Base-by-base conservation (phyloP, 2,113 vertebrate species). In the Myiozetetes cayanensis region DNA sequence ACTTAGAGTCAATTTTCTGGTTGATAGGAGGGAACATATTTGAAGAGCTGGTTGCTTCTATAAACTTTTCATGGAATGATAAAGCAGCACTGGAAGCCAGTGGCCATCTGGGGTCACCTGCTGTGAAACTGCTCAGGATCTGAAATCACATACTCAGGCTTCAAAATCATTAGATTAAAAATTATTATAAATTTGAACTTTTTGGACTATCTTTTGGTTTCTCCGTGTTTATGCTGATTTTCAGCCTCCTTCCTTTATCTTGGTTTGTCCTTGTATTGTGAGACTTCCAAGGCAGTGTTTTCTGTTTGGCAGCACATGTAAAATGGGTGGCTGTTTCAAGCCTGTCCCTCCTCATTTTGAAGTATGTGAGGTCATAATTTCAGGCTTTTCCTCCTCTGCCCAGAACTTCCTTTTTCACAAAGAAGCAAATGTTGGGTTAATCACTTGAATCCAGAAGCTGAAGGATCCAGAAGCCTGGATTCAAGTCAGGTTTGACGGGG, bases 351-450 rank as follows among this genome's bases (percentile, higher is more conserved):
- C 31, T 82, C 37, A 14, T 18, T 74, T 31, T 67, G 27, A 53
- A 67, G n/a, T 1, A n/a, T 8, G 7, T 30, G 31, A 58, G 33
- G 11, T 71, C 2, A 1, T 23, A 25, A 56, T 86, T 86, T 55
- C 50, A 94, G 47, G 6, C 15, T 66, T 67, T 83, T 41, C 28
- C 16, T 76, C 12, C 12, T 7, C 6, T 14, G 17, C 18, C 15
- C 2, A 35, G 27, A 56, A 37, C 46, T 79, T 73, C 31, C 28
- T 66, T 85, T 83, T 35, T 10, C 25, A 18, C 14, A 10, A 27
- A 53, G 17, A 66, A 88, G 8, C 0, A 1, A 23, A n/a, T 6
- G 6, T 0, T 37, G 15, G 23, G 23, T 25, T 3, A 44, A 65
- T 58, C 41, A 4, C 37, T 14, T 28, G 44, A 58, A 76, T 66